phyloP scores from a whole-genome alignment of 53 echinoderm and acorn worm species.

The Patiria pectinifera region DNA sequence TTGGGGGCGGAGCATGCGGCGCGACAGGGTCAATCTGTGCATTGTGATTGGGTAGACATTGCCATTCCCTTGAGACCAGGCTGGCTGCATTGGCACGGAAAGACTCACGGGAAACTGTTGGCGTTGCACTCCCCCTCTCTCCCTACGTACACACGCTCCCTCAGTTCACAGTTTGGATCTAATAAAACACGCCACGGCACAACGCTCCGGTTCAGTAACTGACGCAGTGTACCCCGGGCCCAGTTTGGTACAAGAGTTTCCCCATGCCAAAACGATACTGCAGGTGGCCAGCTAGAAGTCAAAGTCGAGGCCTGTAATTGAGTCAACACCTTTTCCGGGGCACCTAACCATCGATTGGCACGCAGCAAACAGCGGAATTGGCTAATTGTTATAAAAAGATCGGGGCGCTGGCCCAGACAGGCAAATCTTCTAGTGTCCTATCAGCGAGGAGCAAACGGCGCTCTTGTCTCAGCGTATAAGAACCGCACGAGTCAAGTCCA shows the following conservation, averaged over 20 bases:
- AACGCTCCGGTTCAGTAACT: not conserved
- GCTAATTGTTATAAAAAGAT: constrained; percentile 62
- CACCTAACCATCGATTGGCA: constrained; percentile 17
- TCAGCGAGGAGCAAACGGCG: not conserved
- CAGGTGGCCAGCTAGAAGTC: constrained; percentile 7
- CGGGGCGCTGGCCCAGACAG: not conserved
- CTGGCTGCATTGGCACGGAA: not conserved
- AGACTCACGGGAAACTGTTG: constrained; percentile 30
- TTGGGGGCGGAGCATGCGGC: constrained; percentile 7
- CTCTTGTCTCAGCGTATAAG: not conserved
- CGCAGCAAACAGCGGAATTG: constrained; percentile 46
- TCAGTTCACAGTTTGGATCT: constrained; percentile 9
- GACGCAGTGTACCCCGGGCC: not conserved
- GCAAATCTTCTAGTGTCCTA: constrained; percentile 27
- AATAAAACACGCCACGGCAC: not conserved
- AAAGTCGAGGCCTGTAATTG: not conserved
- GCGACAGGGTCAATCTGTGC: not conserved
- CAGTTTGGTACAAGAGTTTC: too few relatives aligned
- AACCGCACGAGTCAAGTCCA: not conserved
- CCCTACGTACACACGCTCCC: not conserved
- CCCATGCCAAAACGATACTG: not conserved
- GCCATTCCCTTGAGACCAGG: not conserved
- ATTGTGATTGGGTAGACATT: constrained; percentile 37
- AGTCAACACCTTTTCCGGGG: constrained; percentile 47
- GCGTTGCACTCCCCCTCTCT: constrained; percentile 14